Percentiles rank a stretch among this genome's conserved stretches.
Conservation (phyloP, 2,888 invertebrate species). For the Eristalis arbustorum region DNA sequence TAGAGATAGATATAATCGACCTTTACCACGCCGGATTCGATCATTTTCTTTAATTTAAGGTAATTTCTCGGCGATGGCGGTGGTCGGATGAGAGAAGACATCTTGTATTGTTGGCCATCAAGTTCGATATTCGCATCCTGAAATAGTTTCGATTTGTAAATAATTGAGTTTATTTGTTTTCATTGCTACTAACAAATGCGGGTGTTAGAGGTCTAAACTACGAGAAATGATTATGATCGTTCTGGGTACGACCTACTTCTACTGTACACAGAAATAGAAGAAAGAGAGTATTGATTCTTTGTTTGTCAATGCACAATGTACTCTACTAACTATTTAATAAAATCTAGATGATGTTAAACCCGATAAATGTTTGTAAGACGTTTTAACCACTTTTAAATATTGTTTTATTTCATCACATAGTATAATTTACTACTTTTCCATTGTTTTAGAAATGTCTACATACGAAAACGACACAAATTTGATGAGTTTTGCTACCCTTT, state of each 20-base stretch:
- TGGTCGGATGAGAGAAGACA: constrained; percentile 76
- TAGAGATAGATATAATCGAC: constrained; percentile 76
- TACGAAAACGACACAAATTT: too few species aligned
- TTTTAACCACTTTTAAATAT: too few species aligned
- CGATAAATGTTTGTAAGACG: too few species aligned
- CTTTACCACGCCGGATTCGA: constrained; percentile 76
- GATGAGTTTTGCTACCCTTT: too few species aligned
- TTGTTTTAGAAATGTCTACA: too few species aligned
- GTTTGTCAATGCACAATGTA: background rate
- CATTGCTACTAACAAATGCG: background rate
- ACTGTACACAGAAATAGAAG: background rate
- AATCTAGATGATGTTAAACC: background rate
- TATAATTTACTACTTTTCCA: too few species aligned
- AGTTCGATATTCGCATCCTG: constrained; percentile 62
- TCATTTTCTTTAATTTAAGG: constrained; percentile 77
- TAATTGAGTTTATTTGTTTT: background rate
- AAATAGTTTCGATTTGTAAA: constrained; percentile 44
- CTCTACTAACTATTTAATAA: background rate
- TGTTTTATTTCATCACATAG: too few species aligned
- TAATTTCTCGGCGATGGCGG: constrained; percentile 78
- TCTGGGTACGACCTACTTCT: background rate
- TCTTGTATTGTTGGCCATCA: constrained; percentile 75
- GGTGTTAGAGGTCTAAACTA: background rate
- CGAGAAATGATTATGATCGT: background rate
- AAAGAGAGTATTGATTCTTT: background rate